Percentiles rank a stretch among this genome's conserved stretches.
These are phyloP conservation scores for Perca fluviatilis DNA, from an alignment of 2,113 vertebrate genomes.

Conservation along the genomic window DNA sequence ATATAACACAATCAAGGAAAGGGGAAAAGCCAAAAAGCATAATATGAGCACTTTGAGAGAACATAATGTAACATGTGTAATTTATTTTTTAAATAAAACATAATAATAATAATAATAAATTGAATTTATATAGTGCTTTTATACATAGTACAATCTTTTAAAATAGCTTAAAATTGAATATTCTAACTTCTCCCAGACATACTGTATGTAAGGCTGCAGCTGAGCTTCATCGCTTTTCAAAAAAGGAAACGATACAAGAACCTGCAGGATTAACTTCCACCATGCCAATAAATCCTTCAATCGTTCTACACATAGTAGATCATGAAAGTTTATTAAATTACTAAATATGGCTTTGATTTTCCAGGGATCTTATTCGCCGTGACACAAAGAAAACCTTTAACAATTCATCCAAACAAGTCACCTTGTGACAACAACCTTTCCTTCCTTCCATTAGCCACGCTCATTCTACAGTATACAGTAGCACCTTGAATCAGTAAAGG, in stretches of 20 bases:
- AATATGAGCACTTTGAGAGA: neutral
- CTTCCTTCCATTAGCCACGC: neutral
- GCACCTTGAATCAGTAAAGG: conserved; percentile 7
- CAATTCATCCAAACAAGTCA: neutral
- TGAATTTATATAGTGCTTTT: too few species aligned
- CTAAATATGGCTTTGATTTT: conserved; percentile 59
- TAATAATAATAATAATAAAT: too few species aligned
- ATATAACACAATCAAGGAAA: too few species aligned
- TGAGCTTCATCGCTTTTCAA: neutral
- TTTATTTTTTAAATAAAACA: conserved; percentile 51
- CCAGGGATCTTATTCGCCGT: neutral
- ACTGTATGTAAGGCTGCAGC: conserved; percentile 52
- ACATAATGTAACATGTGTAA: neutral
- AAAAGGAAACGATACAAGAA: neutral
- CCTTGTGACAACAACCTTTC: neutral
- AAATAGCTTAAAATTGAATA: conserved; percentile 41
- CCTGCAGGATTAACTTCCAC: neutral
- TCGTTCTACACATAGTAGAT: neutral
- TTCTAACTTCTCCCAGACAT: conserved; percentile 35
- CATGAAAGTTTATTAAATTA: neutral
- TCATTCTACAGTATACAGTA: conserved; percentile 40
- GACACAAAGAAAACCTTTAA: neutral
- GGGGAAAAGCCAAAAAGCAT: too few species aligned
- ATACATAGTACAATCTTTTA: neutral
- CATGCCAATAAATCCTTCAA: neutral